phyloP scores from a whole-genome alignment of 1,140 invertebrate genomes.

The Zaprionus davidi region DNA sequence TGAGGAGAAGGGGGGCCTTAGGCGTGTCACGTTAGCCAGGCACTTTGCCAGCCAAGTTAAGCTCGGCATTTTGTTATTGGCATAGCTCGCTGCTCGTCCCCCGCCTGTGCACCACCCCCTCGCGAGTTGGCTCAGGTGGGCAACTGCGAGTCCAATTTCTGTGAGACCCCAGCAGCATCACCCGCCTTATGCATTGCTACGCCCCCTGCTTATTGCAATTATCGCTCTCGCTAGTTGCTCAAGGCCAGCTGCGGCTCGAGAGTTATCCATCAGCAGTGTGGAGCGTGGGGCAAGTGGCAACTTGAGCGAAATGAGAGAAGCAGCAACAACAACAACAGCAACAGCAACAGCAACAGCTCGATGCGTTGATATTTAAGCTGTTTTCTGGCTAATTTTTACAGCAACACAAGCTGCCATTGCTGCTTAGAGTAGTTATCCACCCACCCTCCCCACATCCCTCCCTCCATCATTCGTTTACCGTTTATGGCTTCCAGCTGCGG shows the following conservation, averaged over 20 bases:
- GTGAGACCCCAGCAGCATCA: no score
- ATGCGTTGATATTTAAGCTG: conserved; percentile 36
- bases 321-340: no score
- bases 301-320: conserved; percentile 57
- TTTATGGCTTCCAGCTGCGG: conserved; percentile 30
- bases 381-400: conserved; percentile 39
- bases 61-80: conserved; percentile 61
- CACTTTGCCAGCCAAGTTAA: conserved; percentile 11
- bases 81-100: no score
- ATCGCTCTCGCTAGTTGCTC: conserved; percentile 29
- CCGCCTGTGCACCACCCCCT: neutral
- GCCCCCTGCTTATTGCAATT: conserved; percentile 62
- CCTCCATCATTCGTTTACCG: neutral
- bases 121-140: conserved; percentile 59
- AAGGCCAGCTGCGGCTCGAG: conserved; percentile 26
- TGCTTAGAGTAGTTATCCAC: neutral
- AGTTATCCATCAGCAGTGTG: conserved; percentile 64
- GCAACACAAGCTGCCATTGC: neutral
- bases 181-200: conserved; percentile 2
- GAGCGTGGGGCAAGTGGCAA: conserved; percentile 1
- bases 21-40: neutral
- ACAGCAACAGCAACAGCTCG: conserved; percentile 17
- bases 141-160: neutral
- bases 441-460: neutral
- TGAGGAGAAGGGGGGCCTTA: no score